These are phyloP conservation scores for Leptestheria dahalacensis DNA, from an alignment of 1,140 invertebrate genomes.

Conservation along the genomic window DNA sequence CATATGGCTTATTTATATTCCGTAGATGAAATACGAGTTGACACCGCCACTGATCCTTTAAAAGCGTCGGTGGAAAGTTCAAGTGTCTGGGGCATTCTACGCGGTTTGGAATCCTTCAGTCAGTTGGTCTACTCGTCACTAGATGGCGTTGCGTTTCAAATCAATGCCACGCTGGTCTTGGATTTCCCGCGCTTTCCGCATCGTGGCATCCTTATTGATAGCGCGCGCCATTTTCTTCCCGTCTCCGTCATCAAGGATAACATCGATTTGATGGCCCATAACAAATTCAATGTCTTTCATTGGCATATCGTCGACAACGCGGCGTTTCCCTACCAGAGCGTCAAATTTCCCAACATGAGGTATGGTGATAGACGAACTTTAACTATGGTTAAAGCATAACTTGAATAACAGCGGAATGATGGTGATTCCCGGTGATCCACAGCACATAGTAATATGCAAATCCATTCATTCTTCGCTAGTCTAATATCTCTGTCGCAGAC, in stretches of 20 bases:
- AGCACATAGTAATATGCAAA: background rate
- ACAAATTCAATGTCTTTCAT: conserved; percentile 84
- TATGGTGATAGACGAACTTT: conserved; percentile 22
- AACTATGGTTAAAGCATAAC: background rate
- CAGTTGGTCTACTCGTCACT: conserved; percentile 43
- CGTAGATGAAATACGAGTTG: conserved; percentile 33
- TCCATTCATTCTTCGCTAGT: background rate
- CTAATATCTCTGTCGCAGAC: no score
- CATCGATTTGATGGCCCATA: conserved; percentile 67
- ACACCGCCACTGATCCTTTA: conserved; percentile 25
- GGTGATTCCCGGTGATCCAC: no score
- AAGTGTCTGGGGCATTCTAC: conserved; percentile 56
- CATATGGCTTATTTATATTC: conserved; percentile 27
- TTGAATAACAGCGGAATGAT: background rate
- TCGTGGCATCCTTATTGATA: conserved; percentile 66
- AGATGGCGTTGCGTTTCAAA: conserved; percentile 26
- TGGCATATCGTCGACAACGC: conserved; percentile 90
- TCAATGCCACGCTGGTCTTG: conserved; percentile 37
- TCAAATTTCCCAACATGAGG: conserved; percentile 54
- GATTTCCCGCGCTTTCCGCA: conserved; percentile 59
- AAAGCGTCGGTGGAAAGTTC: conserved; percentile 25
- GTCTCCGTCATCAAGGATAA: conserved; percentile 43
- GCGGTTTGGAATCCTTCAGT: conserved; percentile 62
- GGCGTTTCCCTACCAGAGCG: conserved; percentile 73
- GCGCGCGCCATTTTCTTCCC: conserved; percentile 62